Evolutionary conservation across 2,888 invertebrate species (phyloP), one percentile per base, ranked within the genome.

Genomic region (Agriopis leucophaearia): DNA sequence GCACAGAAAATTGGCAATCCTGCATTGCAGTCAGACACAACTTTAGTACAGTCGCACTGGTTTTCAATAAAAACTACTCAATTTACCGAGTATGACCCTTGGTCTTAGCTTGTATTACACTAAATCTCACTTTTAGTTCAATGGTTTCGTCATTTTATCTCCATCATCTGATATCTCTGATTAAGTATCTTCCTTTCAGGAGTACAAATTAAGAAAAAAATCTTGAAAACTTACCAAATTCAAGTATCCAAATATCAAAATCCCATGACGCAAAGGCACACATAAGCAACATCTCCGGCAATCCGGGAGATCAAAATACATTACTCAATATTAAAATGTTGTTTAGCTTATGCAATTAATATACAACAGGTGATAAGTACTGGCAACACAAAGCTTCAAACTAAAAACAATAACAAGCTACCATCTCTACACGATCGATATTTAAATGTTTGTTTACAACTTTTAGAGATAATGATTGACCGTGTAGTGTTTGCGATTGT

Each of bases 221-320:
- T 18, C 12, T 18, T 0, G 8, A 45, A 45, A 16, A 76, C 79
- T 76, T 51, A 83, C 82, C 77, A 80, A 56, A 73, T 82, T 81
- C 10, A 79, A 61, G 69, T 78, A 81, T 48, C 84, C 87, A 66
- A 86, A 84, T 16, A 80, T 69, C 10, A 88, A 71, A 42, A 89
- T 81, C 5, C 89, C 88, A 58, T 79, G 75, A 9, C 88, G 76
- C 15, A 88, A 62, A 4, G 89, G 88, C 0, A 88, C 8, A 57
- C 85, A 88, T 35, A 75, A 77, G 48, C 83, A 87, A 57, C 88
- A 88, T 58, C 85, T 77, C 27, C 66, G 78, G 45, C 78, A 87
- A 54, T 81, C 82, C 0, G 88, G 88, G 57, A 86, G 75, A 74
- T 88, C 85, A 16, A 84, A 60, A 65, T 73, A 76, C 85, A 85